Base-by-base conservation (phyloP, 2,888 invertebrate genomes). In the Habrosyne pyritoides region DNA sequence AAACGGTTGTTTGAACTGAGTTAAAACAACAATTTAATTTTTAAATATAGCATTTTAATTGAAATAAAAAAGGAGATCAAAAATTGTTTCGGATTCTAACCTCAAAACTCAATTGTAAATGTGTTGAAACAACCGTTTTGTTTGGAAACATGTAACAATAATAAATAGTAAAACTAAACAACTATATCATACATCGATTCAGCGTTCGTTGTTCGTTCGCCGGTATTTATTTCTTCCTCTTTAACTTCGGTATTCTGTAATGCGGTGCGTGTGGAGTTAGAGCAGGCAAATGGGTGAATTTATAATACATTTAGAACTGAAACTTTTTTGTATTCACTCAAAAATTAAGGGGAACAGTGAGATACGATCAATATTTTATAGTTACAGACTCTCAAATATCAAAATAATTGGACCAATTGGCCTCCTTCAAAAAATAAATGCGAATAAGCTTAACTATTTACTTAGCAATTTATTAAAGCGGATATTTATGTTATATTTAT, bases 181-280 rank as follows among this genome's bases (percentile, higher is more conserved):
- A 77, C 76, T 87, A 86, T 87, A 87, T 89, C 88, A 84, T 91
- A 91, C 90, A 86, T 87, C 86, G 85, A 74, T 78, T 72, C 77
- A 77, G 79, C 74, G 84, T 77, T 81, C 78, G 81, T 75, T 73
- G 81, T 78, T 87, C 86, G 88, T 81, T 85, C 85, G 86, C 75
- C 63, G 67, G 61, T 57, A 53, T 63, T 82, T 83, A 84, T 81
- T 87, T 89, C 86, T 89, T 91, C 87, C 84, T 76, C 83, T 90
- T 92, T 75, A 90, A 81, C 84, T 91, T 92, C 84, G 92, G 92
- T 76, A 92, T 92, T 83, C 92, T 92, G 92, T 61, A 90, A 91
- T 79, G 83, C 77, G 69, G 85, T 89, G 91, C 89, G 73, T 60
- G 89, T 87, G 87, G 47, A 63, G 86, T 90, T 90, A 87, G 79